phyloP scores from a whole-genome alignment of 2,888 invertebrate species.

The Synergus gifuensis region DNA sequence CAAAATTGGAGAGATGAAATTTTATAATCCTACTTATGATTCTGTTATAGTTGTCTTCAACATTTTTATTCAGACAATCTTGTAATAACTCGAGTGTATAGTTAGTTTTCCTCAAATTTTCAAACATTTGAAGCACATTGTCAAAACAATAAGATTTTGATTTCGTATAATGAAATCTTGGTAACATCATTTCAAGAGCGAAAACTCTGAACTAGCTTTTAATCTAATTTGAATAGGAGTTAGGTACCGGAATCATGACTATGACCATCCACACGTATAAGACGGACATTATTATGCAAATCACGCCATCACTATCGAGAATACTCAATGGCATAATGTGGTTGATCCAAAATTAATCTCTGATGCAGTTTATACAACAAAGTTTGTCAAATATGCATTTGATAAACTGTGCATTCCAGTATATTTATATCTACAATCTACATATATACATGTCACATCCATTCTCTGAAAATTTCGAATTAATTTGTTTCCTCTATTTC shows the following conservation, averaged over 20 bases:
- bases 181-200: neutral
- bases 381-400: constrained; percentile 6
- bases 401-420: neutral
- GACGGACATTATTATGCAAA: constrained; percentile 54
- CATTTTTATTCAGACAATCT: too few species aligned
- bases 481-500: neutral
- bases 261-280: constrained; percentile 26
- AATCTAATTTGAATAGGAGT: constrained; percentile 8
- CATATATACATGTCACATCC: neutral
- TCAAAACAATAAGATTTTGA: neutral
- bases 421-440: neutral
- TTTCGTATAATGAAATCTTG: neutral
- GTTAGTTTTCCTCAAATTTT: neutral
- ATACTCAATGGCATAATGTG: constrained; percentile 49
- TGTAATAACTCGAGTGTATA: too few species aligned
- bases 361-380: constrained; percentile 8
- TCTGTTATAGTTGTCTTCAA: too few species aligned
- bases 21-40: too few species aligned
- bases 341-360: constrained; percentile 57
- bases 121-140: neutral
- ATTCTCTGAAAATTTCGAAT: constrained; percentile 4
- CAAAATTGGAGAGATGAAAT: too few species aligned
- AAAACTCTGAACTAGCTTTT: neutral
- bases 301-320: constrained; percentile 52
- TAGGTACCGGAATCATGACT: constrained; percentile 3